Evolutionary conservation across 2,797 vertebrate genomes (phyloP).

Genomic region (Xiphophorus birchmanni): DNA sequence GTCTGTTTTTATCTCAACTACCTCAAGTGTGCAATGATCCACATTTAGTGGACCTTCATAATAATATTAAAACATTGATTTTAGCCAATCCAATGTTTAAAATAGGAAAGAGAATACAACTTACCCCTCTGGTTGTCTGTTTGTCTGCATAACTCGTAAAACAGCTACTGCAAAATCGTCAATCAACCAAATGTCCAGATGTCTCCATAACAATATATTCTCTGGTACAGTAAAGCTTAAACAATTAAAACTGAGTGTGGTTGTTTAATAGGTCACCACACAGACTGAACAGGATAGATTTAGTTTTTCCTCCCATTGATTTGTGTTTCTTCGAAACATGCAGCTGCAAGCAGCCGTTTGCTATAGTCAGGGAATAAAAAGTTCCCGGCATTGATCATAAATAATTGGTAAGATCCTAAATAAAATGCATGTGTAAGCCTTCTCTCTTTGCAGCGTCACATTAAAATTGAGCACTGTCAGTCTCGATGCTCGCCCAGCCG

Average conservation of each 20-base stretch:
- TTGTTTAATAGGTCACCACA: neutral
- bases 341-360: slow-evolving; percentile 35
- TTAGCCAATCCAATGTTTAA: neutral
- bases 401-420: slow-evolving; percentile 33
- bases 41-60: neutral
- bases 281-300: neutral
- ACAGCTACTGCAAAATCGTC: neutral
- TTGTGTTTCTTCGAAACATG: slow-evolving; percentile 13
- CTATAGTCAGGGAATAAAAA: slow-evolving; percentile 10
- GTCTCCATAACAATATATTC: neutral
- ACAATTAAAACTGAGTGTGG: neutral
- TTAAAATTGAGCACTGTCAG: slow-evolving; percentile 35
- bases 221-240: neutral
- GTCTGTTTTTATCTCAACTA: neutral
- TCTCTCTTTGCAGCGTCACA: slow-evolving; percentile 33
- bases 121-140: neutral
- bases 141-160: neutral
- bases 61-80: neutral
- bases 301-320: neutral
- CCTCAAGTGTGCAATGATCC: neutral
- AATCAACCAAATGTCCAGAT: neutral
- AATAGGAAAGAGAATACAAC: neutral
- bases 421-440: slow-evolving; percentile 18
- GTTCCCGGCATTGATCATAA: slow-evolving; percentile 39
- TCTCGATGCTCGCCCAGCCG: slow-evolving; percentile 28